Percentiles rank a stretch among this genome's conserved stretches.
Conservation (phyloP, 2,797 vertebrate species). For the Macropus fuliginosus region DNA sequence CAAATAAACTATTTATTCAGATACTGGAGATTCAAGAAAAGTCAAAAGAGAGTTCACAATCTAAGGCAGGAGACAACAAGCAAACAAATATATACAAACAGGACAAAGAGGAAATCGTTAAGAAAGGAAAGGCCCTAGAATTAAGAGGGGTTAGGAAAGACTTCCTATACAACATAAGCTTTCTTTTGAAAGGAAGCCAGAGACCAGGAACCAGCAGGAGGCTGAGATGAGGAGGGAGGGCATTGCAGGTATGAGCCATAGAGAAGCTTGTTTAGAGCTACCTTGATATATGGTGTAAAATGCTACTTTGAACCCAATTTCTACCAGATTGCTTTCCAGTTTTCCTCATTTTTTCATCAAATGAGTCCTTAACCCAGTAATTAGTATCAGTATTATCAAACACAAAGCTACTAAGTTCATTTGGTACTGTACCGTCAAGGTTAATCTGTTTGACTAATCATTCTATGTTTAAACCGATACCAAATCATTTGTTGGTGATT, state of each 20-base stretch:
- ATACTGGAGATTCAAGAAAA: background rate
- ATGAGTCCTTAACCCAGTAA: background rate
- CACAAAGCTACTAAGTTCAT: background rate
- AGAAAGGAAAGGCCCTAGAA: background rate
- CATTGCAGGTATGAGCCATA: too few species aligned
- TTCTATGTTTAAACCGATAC: background rate
- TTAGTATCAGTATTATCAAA: background rate
- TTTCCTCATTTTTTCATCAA: background rate
- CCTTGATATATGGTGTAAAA: background rate
- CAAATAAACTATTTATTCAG: background rate
- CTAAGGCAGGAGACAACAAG: background rate
- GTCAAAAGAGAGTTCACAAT: background rate
- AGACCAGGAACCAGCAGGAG: too few species aligned
- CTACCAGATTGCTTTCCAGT: background rate
- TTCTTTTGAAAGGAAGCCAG: background rate
- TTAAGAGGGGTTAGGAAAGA: background rate
- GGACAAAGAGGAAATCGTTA: background rate
- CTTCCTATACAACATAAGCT: background rate
- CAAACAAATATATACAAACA: background rate
- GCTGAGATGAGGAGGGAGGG: too few species aligned
- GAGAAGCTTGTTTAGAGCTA: background rate
- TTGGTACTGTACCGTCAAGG: background rate
- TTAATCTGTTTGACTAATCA: background rate
- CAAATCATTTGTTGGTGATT: background rate
- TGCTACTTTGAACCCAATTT: background rate